Conservation (phyloP, 2,888 invertebrate genomes). For the Cinara cedri region DNA sequence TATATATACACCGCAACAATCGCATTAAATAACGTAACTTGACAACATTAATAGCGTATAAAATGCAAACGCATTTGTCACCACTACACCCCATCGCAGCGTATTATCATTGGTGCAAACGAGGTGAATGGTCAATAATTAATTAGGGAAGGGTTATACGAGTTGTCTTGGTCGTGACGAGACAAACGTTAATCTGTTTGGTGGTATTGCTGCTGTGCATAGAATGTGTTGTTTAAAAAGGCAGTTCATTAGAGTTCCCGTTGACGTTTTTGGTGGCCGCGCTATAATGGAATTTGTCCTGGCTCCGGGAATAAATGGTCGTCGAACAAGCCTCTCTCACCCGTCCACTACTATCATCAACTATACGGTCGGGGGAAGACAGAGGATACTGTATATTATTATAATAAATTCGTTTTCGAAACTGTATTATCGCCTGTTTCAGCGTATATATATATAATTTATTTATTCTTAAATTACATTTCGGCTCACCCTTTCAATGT, state of each 20-base stretch:
- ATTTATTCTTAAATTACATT: slow-evolving; percentile 49
- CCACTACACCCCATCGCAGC: not conserved
- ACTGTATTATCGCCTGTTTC: slow-evolving; percentile 36
- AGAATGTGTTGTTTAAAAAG: slow-evolving; percentile 54
- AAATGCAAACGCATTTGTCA: slow-evolving; percentile 45
- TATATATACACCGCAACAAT: not conserved
- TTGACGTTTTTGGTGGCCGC: slow-evolving; percentile 45
- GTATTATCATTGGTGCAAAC: not conserved
- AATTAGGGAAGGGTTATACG: slow-evolving; percentile 48
- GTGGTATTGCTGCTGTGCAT: slow-evolving; percentile 32
- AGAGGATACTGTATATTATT: not conserved
- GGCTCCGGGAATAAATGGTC: slow-evolving; percentile 40
- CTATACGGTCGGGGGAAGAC: not conserved
- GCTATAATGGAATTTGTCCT: slow-evolving; percentile 52
- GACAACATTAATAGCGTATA: slow-evolving; percentile 9
- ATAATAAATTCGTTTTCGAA: slow-evolving; percentile 54
- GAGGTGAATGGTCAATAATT: slow-evolving; percentile 51
- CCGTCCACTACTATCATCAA: not conserved
- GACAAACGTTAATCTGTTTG: slow-evolving; percentile 56
- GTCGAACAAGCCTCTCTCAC: slow-evolving; percentile 43
- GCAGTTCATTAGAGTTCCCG: slow-evolving; percentile 50
- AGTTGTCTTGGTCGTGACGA: slow-evolving; percentile 54
- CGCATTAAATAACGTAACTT: slow-evolving; percentile 7
- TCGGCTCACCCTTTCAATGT: not conserved
- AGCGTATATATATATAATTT: slow-evolving; percentile 36